A percentile compares a stretch with the other conserved stretches of the same genome.
phyloP scores from a whole-genome alignment of 2,797 vertebrate species.

The Cossypha heuglini region DNA sequence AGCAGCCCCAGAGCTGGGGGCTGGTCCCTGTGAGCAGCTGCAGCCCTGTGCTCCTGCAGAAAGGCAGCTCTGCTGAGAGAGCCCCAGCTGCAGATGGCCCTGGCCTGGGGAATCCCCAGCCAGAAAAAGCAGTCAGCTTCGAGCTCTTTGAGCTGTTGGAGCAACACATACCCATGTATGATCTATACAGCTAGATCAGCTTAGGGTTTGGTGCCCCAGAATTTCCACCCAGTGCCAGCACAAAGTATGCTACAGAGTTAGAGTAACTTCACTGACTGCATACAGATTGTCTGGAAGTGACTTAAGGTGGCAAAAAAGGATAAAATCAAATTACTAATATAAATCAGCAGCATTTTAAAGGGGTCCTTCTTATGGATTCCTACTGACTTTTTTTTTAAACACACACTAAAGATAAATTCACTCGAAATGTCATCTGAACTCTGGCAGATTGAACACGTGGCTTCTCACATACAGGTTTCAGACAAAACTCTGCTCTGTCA shows the following conservation, averaged over 20 bases:
- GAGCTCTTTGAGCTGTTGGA: neutral
- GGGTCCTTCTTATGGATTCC: neutral
- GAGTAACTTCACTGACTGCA: neutral
- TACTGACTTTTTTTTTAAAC: neutral
- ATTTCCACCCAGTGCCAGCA: neutral
- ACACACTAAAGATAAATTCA: neutral
- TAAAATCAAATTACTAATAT: neutral
- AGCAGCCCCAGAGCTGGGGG: neutral
- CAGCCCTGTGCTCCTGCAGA: neutral
- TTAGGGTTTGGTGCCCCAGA: neutral
- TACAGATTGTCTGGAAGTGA: neutral
- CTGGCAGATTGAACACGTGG: neutral
- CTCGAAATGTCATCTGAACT: neutral
- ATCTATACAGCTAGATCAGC: neutral
- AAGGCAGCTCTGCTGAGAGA: neutral
- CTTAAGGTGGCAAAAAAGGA: neutral
- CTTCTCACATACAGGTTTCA: neutral
- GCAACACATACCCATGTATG: neutral
- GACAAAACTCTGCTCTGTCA: neutral
- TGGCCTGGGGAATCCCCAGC: neutral
- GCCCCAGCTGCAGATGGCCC: neutral
- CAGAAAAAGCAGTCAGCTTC: rapidly evolving
- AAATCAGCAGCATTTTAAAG: neutral
- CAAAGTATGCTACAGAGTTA: neutral
- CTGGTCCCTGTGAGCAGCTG: neutral